A percentile compares a stretch with the other conserved stretches of the same genome.
Evolutionary conservation across 1,140 invertebrate species (phyloP).

Genomic region (Sesamia nonagrioides): DNA sequence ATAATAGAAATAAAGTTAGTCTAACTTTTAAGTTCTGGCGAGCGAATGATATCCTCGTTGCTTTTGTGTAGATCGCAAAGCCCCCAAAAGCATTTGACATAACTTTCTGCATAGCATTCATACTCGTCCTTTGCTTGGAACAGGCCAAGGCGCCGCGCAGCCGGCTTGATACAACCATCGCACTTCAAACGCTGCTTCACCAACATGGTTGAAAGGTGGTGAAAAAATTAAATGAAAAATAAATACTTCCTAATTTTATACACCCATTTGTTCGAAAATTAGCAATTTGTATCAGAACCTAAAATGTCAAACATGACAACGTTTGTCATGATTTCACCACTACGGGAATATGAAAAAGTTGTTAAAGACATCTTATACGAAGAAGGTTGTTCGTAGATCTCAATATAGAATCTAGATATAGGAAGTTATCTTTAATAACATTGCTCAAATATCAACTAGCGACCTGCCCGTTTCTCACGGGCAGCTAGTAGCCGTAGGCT

Average conservation of each 20-base stretch:
- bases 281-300: neutral
- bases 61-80: constrained; percentile 74
- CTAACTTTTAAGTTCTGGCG: constrained; percentile 59
- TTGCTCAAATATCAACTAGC: too few species aligned
- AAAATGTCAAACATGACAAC: constrained; percentile 6
- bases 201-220: constrained; percentile 55
- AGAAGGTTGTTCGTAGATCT: neutral
- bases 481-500: too few species aligned
- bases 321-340: neutral
- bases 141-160: constrained; percentile 60
- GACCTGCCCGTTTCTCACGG: too few species aligned
- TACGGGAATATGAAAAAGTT: neutral
- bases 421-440: too few species aligned
- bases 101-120: constrained; percentile 72
- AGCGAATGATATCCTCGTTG: constrained; percentile 58
- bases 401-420: neutral
- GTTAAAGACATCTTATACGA: neutral
- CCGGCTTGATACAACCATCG: constrained; percentile 64
- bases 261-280: constrained; percentile 3
- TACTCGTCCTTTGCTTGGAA: constrained; percentile 66
- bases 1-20: neutral
- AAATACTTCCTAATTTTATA: constrained; percentile 33
- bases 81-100: constrained; percentile 78
- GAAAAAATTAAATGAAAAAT: constrained; percentile 30
- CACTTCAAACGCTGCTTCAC: constrained; percentile 57